phyloP scores from a whole-genome alignment of 2,888 invertebrate species.

The Coelopa pilipes region DNA sequence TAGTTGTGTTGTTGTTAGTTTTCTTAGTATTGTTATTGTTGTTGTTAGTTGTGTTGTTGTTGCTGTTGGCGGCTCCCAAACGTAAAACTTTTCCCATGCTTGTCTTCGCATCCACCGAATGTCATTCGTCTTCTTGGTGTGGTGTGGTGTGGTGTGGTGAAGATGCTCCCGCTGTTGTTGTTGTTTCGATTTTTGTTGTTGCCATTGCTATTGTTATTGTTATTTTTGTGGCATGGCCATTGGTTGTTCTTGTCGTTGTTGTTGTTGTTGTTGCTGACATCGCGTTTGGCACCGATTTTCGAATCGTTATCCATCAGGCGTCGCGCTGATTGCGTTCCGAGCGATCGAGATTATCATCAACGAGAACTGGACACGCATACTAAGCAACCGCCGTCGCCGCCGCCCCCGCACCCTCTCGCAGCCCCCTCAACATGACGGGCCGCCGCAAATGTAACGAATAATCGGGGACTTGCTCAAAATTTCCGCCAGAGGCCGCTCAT shows the following conservation, averaged over 20 bases:
- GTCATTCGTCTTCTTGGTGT: neutral
- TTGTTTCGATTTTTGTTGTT: neutral
- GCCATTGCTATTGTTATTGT: neutral
- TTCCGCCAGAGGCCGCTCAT: too few relatives aligned
- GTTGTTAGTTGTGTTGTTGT: neutral
- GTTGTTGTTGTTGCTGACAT: too few relatives aligned
- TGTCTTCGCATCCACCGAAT: neutral
- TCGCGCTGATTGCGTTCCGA: neutral
- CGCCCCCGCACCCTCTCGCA: too few relatives aligned
- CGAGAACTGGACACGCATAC: slow-evolving; percentile 11
- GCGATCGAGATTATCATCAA: slow-evolving; percentile 16
- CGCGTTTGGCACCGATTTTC: neutral
- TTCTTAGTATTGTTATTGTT: too few relatives aligned
- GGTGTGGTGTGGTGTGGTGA: neutral
- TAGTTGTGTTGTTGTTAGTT: too few relatives aligned
- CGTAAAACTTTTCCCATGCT: slow-evolving; percentile 1
- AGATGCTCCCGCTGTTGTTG: neutral
- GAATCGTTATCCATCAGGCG: slow-evolving; percentile 12
- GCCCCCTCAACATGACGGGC: too few relatives aligned
- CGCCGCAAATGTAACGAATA: too few relatives aligned
- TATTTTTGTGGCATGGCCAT: too few relatives aligned
- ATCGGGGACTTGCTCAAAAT: too few relatives aligned
- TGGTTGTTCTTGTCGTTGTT: too few relatives aligned
- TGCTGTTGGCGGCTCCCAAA: neutral
- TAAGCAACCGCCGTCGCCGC: neutral